A percentile compares a stretch with the other conserved stretches of the same genome.
These are phyloP conservation scores for Apeltes quadracus DNA, from an alignment of 2,113 vertebrate genomes.

Conservation along the genomic window DNA sequence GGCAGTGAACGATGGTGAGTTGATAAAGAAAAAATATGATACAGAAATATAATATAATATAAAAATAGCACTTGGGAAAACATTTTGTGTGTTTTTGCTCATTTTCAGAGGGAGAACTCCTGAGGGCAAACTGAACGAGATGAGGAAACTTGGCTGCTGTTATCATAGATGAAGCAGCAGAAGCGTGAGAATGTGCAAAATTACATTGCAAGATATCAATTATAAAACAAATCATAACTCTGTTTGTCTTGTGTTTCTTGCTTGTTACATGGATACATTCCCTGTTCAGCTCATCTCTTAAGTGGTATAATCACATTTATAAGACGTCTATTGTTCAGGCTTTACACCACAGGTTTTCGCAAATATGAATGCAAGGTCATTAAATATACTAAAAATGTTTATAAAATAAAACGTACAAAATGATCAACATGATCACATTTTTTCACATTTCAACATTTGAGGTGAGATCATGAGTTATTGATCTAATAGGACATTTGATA, in stretches of 20 bases:
- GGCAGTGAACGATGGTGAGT: constrained; percentile 79
- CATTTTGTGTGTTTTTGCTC: not conserved
- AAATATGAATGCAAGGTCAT: not conserved
- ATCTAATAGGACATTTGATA: not conserved
- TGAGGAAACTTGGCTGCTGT: not conserved
- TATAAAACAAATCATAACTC: constrained; percentile 27
- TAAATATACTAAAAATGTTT: not conserved
- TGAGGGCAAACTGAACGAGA: constrained; percentile 46
- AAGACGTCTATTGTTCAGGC: not conserved
- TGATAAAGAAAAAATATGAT: not conserved
- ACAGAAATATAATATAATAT: not conserved
- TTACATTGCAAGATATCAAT: not conserved
- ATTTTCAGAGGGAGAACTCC: constrained; percentile 51
- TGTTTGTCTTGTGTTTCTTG: not conserved
- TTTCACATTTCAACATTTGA: not conserved
- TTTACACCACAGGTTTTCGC: not conserved
- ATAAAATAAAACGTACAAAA: too few species aligned
- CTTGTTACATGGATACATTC: not conserved
- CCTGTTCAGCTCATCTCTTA: not conserved
- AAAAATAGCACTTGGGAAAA: not conserved
- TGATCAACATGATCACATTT: too few species aligned
- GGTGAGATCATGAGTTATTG: not conserved
- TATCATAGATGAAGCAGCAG: too few species aligned
- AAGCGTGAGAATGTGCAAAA: not conserved
- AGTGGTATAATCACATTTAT: not conserved